phyloP scores from a whole-genome alignment of 2,113 vertebrate species.

The Xenotilapia flavipinnis region DNA sequence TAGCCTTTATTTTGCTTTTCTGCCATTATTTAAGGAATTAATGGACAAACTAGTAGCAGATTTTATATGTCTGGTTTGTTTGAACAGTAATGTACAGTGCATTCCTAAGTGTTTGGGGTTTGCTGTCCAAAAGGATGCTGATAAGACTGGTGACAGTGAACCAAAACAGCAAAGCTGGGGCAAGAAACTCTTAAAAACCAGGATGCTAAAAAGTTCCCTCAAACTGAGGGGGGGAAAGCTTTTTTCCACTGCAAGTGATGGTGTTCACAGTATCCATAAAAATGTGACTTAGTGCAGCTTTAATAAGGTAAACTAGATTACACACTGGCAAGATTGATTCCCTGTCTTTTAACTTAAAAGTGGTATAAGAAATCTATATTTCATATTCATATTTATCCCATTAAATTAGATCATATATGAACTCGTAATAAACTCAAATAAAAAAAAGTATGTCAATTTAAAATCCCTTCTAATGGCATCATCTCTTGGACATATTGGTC shows the following conservation, averaged over 20 bases:
- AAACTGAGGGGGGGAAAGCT: neutral
- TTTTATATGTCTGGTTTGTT: neutral
- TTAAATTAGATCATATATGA: neutral
- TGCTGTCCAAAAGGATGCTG: neutral
- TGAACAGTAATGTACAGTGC: neutral
- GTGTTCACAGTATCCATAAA: neutral
- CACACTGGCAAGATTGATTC: neutral
- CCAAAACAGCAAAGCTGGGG: neutral
- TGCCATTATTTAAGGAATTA: neutral
- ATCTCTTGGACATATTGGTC: constrained; percentile 21
- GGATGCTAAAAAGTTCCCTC: neutral
- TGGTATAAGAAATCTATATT: neutral
- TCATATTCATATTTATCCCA: neutral
- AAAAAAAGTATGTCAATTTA: neutral
- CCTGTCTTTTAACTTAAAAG: neutral
- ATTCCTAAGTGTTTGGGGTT: neutral
- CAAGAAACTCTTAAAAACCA: neutral
- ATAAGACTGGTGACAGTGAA: neutral
- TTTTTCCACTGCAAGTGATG: neutral
- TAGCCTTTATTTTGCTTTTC: neutral
- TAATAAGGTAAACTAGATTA: neutral
- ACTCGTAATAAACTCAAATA: neutral
- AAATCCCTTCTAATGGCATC: constrained; percentile 6
- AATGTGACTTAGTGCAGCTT: neutral
- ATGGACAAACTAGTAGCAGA: neutral